Conservation (phyloP, 2,888 invertebrate species). For the Linnaemya tessellans region DNA sequence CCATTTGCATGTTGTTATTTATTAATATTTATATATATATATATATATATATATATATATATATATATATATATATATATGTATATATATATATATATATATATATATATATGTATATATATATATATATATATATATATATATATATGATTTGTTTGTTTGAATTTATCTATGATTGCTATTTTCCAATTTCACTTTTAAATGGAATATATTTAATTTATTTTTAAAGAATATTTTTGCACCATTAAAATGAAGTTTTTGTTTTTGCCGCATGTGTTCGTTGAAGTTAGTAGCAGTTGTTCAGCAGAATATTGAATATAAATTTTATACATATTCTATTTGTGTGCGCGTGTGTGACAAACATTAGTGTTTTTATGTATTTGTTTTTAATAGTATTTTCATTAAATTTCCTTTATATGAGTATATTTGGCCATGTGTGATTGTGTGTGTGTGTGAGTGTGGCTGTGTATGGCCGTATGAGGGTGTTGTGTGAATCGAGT, state of each 20-base stretch:
- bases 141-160: not conserved
- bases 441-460: not conserved
- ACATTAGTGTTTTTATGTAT: slow-evolving; percentile 25
- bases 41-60: not conserved
- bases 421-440: not conserved
- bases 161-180: not conserved
- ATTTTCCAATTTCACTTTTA: slow-evolving; percentile 13
- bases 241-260: not conserved
- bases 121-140: not conserved
- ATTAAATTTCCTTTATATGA: slow-evolving; percentile 39
- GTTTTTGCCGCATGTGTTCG: not conserved
- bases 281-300: not conserved
- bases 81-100: too few species aligned
- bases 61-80: too few species aligned
- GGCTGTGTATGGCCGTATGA: not conserved
- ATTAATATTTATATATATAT: too few species aligned
- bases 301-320: slow-evolving; percentile 14
- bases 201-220: slow-evolving; percentile 16
- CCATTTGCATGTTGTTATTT: not conserved
- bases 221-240: not conserved
- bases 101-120: too few species aligned
- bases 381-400: slow-evolving; percentile 40
- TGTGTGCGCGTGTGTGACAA: slow-evolving; percentile 2
- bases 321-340: slow-evolving; percentile 23
- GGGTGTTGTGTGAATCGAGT: not conserved